phyloP scores from a whole-genome alignment of 37 sponge, comb jelly and placozoan genomes.

The Ephydatia muelleri region DNA sequence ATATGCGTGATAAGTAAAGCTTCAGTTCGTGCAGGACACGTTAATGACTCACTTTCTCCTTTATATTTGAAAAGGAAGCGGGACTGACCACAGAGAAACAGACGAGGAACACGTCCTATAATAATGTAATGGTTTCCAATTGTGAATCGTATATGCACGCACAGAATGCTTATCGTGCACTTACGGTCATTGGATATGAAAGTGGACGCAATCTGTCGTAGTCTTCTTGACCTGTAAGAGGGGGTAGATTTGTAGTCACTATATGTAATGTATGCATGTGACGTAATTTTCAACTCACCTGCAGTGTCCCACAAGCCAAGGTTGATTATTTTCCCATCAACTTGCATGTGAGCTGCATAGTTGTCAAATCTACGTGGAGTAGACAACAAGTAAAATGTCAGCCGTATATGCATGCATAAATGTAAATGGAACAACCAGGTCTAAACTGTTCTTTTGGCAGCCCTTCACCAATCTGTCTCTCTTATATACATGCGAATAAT shows the following conservation, averaged over 20 bases:
- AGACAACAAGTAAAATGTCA: no score
- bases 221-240: neutral
- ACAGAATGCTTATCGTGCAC: neutral
- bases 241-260: neutral
- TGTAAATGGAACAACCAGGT: no score
- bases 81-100: neutral
- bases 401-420: no score
- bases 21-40: no score
- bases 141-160: no score
- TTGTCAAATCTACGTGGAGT: constrained; percentile 53
- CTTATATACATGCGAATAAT: no score
- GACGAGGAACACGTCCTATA: neutral
- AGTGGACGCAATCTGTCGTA: neutral
- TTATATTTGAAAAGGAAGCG: neutral
- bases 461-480: no score
- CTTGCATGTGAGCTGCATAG: constrained; percentile 29
- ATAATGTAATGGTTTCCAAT: no score
- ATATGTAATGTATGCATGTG: neutral
- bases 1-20: neutral
- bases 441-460: no score
- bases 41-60: neutral
- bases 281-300: neutral
- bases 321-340: constrained; percentile 22
- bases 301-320: constrained; percentile 47
- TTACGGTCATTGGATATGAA: neutral